Conservation (phyloP, 2,113 vertebrate species). For the Sorex fumeus region DNA sequence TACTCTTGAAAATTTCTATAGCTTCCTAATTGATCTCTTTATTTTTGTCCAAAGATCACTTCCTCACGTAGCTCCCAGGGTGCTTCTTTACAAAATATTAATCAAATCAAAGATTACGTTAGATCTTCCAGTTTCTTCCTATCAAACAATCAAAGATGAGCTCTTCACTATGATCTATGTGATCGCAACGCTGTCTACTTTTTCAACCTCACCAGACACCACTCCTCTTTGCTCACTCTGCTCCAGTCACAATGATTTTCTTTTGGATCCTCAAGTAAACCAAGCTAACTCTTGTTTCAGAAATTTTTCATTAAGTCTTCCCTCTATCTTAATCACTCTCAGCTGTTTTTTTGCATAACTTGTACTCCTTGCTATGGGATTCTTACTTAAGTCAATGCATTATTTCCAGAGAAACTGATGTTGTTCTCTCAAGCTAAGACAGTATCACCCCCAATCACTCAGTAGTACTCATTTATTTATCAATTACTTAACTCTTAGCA, state of each 20-base stretch:
- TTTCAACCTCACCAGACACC: background rate
- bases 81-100: background rate
- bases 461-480: conserved; percentile 1
- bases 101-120: background rate
- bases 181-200: background rate
- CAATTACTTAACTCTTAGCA: conserved; percentile 39
- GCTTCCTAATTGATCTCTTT: background rate
- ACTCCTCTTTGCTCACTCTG: background rate
- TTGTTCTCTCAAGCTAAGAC: background rate
- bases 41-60: conserved; percentile 9
- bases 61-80: background rate
- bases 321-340: background rate
- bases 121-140: conserved; percentile 5
- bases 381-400: background rate
- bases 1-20: background rate
- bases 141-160: background rate
- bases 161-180: background rate
- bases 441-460: background rate
- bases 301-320: background rate
- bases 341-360: background rate
- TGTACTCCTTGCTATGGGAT: background rate
- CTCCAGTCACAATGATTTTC: background rate
- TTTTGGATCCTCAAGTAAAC: background rate
- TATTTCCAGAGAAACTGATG: background rate
- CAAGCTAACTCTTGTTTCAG: background rate